phyloP scores from a whole-genome alignment of 2,888 invertebrate species.

The Cryptosula pallasiana region DNA sequence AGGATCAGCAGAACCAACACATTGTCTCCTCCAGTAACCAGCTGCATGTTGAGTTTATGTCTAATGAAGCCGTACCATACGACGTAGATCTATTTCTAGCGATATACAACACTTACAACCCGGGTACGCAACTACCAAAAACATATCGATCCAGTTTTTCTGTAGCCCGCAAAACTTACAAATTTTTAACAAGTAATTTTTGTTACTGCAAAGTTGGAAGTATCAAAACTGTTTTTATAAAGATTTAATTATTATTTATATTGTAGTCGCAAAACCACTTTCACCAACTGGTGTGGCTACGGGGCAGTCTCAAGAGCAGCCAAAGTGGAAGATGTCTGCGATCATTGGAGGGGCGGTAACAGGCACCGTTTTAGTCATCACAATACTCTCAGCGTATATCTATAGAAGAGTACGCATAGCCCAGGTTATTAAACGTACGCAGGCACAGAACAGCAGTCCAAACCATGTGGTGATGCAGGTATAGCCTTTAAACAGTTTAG shows the following conservation, averaged over 20 bases:
- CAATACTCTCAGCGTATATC: background rate
- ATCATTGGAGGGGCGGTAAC: constrained; percentile 1
- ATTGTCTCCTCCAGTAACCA: background rate
- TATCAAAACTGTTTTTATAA: too few species aligned
- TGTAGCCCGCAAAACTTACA: too few species aligned
- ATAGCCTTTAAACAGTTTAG: too few species aligned
- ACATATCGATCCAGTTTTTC: too few species aligned
- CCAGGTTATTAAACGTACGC: background rate
- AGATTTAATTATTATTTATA: too few species aligned
- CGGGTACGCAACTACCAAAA: too few species aligned
- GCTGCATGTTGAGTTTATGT: constrained; percentile 18
- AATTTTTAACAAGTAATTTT: too few species aligned
- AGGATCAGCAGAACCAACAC: background rate
- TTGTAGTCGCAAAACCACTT: too few species aligned
- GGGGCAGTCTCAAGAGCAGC: background rate
- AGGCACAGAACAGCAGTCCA: background rate
- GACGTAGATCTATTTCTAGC: background rate
- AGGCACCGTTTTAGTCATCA: background rate
- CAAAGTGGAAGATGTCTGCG: background rate
- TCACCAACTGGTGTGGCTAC: too few species aligned
- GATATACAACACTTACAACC: background rate
- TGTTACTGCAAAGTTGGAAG: too few species aligned
- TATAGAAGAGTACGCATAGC: background rate
- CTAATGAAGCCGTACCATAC: background rate
- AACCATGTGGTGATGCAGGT: constrained; percentile 19